Evolutionary conservation across 1,140 invertebrate genomes (phyloP).

Genomic region (Drosophila sulfurigaster): DNA sequence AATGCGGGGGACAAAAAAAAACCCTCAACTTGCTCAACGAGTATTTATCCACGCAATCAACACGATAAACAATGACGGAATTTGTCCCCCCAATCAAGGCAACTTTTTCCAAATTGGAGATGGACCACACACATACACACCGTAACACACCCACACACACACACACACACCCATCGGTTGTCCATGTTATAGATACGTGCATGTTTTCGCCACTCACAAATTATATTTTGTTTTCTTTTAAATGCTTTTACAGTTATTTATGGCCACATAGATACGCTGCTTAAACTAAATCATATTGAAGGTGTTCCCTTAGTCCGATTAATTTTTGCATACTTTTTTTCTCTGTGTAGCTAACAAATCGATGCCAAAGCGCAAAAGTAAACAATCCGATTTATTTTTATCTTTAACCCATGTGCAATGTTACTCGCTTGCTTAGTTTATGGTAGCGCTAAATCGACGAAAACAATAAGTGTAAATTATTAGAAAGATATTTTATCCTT

Average conservation of each 20-base stretch:
- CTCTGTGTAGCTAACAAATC: too few relatives aligned
- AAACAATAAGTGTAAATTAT: too few relatives aligned
- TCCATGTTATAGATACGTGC: neutral
- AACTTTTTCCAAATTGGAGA: neutral
- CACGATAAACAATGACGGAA: conserved; percentile 38
- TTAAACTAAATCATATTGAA: neutral
- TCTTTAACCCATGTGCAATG: too few relatives aligned
- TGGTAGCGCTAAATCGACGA: too few relatives aligned
- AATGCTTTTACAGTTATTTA: neutral
- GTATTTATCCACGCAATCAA: conserved; percentile 42
- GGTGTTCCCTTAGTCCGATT: too few relatives aligned
- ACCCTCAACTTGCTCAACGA: conserved; percentile 1
- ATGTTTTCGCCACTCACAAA: conserved; percentile 3
- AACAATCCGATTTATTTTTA: too few relatives aligned
- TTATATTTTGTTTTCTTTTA: conserved; percentile 2
- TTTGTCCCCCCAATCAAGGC: conserved; percentile 22
- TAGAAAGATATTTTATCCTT: too few relatives aligned
- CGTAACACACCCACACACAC: neutral
- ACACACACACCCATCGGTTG: neutral
- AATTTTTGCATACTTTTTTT: too few relatives aligned
- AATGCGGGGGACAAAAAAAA: neutral
- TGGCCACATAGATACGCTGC: neutral
- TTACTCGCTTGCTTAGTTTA: too few relatives aligned
- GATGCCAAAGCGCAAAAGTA: too few relatives aligned
- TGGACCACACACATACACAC: neutral